phyloP scores from a whole-genome alignment of 1,140 invertebrate species.

The Chrysoperla carnea region DNA sequence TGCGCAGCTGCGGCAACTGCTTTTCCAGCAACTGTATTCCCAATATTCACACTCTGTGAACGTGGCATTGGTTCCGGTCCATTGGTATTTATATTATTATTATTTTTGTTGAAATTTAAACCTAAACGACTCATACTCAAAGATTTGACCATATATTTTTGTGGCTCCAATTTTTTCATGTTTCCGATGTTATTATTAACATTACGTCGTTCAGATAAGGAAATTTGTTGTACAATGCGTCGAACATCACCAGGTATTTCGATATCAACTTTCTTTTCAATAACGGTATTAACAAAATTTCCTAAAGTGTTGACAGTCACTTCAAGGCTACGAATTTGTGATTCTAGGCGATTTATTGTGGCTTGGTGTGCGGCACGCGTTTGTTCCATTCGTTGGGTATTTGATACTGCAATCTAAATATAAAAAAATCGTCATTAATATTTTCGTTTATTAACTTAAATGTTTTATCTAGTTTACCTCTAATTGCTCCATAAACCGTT shows the following conservation, averaged over 20 bases:
- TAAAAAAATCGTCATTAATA: background rate
- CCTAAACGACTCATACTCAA: conserved; percentile 16
- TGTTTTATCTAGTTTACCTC: conserved; percentile 23
- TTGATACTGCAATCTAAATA: conserved; percentile 35
- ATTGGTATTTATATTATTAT: conserved; percentile 3
- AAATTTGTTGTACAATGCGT: conserved; percentile 36
- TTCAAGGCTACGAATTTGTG: conserved; percentile 41
- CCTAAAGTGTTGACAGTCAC: conserved; percentile 40
- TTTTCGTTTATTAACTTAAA: background rate
- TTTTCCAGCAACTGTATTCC: background rate
- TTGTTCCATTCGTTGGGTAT: conserved; percentile 40
- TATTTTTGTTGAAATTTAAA: conserved; percentile 6
- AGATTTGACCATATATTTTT: conserved; percentile 8
- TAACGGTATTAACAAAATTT: conserved; percentile 36
- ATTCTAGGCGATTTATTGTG: conserved; percentile 36
- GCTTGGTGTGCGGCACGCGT: conserved; percentile 34
- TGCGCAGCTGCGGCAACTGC: background rate
- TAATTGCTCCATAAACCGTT: conserved; percentile 37
- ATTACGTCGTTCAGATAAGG: conserved; percentile 8
- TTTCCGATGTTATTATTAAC: conserved; percentile 9
- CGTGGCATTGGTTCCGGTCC: background rate
- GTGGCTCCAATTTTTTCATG: conserved; percentile 7
- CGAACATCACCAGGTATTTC: conserved; percentile 45
- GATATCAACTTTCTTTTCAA: conserved; percentile 34
- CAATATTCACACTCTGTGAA: background rate